Evolutionary conservation across 2,888 invertebrate species (phyloP).

Genomic region (Drosophila quinaria): DNA sequence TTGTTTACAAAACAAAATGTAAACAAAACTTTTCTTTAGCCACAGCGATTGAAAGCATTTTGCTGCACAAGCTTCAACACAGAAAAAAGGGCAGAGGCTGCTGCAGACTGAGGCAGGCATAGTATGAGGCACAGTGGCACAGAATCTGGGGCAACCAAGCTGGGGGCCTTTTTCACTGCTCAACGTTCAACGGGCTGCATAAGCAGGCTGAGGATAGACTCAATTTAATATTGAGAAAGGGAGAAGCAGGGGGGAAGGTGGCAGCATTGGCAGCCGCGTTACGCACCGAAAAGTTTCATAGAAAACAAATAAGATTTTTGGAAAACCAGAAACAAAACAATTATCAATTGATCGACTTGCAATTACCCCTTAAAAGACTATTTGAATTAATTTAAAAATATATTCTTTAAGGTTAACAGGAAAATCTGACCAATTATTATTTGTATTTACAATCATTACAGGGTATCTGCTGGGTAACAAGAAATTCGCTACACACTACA

Average conservation of each 20-base stretch:
- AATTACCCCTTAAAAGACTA: not conserved
- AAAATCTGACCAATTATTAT: too few species aligned
- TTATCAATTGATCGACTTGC: conserved; percentile 1
- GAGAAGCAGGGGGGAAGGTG: conserved; percentile 9
- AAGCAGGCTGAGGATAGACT: conserved; percentile 63
- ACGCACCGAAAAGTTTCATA: conserved; percentile 70
- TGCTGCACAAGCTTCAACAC: conserved; percentile 57
- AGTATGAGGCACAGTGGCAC: conserved; percentile 35
- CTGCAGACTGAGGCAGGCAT: conserved; percentile 8
- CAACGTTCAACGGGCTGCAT: conserved; percentile 68
- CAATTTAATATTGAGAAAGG: conserved; percentile 1
- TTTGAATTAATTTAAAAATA: not conserved
- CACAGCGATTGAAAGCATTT: conserved; percentile 71
- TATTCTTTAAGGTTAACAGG: not conserved
- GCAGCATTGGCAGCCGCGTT: conserved; percentile 52
- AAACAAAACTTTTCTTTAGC: conserved; percentile 74
- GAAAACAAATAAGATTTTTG: conserved; percentile 59
- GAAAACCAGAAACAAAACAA: conserved; percentile 29
- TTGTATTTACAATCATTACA: not conserved
- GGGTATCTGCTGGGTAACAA: not conserved
- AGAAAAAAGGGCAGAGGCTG: conserved; percentile 40
- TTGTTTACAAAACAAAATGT: conserved; percentile 82
- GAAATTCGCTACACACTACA: not conserved
- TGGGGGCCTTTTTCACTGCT: conserved; percentile 71
- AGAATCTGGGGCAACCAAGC: conserved; percentile 80